Evolutionary conservation across 2,113 vertebrate species (phyloP).

Genomic region (Crotalus viridis): DNA sequence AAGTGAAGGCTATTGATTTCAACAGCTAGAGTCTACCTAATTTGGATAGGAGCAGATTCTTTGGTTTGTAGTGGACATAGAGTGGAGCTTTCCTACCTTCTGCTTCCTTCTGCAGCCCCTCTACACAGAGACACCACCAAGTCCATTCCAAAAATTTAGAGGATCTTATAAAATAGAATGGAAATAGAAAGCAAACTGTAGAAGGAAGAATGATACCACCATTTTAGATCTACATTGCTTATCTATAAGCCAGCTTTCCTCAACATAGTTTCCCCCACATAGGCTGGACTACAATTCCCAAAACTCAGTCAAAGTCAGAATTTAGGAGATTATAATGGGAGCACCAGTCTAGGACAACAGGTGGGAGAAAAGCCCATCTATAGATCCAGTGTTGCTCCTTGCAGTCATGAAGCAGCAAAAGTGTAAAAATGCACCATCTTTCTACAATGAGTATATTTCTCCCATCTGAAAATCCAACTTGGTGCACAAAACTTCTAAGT

Average conservation of each 20-base stretch:
- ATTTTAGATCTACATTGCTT: neutral
- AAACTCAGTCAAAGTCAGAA: neutral
- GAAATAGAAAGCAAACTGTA: no score
- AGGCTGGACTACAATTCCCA: neutral
- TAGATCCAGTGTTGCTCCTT: conserved; percentile 45
- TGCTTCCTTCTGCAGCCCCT: neutral
- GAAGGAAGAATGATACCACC: neutral
- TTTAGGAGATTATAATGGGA: neutral
- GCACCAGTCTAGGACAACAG: neutral
- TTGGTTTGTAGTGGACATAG: neutral
- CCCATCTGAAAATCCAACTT: conserved; percentile 36
- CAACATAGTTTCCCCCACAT: neutral
- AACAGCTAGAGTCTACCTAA: neutral
- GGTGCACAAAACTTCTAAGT: conserved; percentile 31
- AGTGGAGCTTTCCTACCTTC: neutral
- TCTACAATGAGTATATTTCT: conserved; percentile 33
- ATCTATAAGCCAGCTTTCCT: neutral
- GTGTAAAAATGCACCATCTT: conserved; percentile 52
- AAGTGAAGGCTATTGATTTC: neutral
- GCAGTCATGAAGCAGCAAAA: conserved; percentile 41
- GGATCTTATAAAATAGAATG: neutral
- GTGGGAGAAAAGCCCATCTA: conserved; percentile 20
- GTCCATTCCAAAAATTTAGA: neutral
- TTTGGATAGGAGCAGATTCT: neutral
- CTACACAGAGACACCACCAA: no score